Base-by-base conservation (phyloP, 2,113 vertebrate genomes). In the Serinus canaria region DNA sequence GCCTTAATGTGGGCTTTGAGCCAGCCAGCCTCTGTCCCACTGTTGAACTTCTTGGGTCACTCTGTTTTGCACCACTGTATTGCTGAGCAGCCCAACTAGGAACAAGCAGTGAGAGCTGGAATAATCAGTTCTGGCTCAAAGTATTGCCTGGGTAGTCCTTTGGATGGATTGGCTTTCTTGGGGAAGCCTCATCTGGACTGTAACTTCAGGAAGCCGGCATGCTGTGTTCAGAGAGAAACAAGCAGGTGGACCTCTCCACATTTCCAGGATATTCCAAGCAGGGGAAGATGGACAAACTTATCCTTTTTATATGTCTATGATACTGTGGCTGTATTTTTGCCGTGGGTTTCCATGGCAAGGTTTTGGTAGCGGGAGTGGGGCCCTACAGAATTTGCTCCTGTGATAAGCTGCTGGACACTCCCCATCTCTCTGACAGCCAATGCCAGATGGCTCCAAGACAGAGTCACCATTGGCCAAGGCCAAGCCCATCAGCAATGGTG, bases 51-150 rank as follows among this genome's bases (percentile, higher is more conserved):
- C 52, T 22, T 31, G 27, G 55, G 15, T 39, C 44, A 37, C 44
- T 74, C 50, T 0, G 0, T 63, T 35, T 68, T 76, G 33, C 23
- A 28, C 31, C 13, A 68, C 16, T 5, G 0, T 33, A 4, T 56
- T 3, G 2, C 69, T 73, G 73, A 28, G 37, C 56, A 75, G 60
- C 30, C 39, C 0, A 4, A 20, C 14, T 30, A 60, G 44, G 18
- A 95, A 27, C 35, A 70, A 66, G 43, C 68, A 47, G 30, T 37
- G 56, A 82, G 73, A 89, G 49, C 52, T 82, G 49, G 6, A 24
- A 21, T 73, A 25, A 76, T 64, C 55, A 39, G 3, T 75, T 53
- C 33, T 91, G 56, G 25, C 41, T 63, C 30, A 64, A 19, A 72
- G 52, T 37, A 64, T 47, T 52, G 30, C 15, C 21, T 11, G 12